Evolutionary conservation across 1,140 invertebrate genomes (phyloP).

Genomic region (Euwallacea fornicatus): DNA sequence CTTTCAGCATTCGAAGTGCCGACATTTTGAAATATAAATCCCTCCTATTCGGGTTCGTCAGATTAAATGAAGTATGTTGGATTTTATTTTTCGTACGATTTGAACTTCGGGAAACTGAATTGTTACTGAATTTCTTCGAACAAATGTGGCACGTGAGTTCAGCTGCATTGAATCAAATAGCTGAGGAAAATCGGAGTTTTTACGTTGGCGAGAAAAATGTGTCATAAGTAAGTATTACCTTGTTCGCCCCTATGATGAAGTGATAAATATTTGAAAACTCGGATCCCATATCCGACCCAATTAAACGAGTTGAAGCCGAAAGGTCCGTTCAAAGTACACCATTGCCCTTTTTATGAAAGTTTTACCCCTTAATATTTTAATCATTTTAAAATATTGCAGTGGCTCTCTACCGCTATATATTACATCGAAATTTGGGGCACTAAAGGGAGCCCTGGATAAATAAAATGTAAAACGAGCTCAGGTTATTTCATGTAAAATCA

Average conservation of each 20-base stretch:
- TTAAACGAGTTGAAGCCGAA: conserved; percentile 11
- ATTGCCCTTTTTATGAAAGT: conserved; percentile 15
- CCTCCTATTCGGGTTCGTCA: conserved; percentile 1
- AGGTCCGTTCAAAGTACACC: conserved; percentile 5
- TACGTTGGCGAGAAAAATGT: no score
- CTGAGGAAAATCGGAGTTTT: no score
- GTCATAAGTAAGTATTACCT: no score
- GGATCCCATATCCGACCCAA: conserved; percentile 22
- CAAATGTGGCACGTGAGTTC: not conserved
- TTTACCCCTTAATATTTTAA: not conserved
- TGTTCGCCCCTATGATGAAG: conserved; percentile 6
- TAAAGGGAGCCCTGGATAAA: conserved; percentile 7
- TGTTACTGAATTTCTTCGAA: conserved; percentile 2
- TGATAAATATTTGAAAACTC: conserved; percentile 19
- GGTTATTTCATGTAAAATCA: conserved; percentile 7
- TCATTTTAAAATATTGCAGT: conserved; percentile 14
- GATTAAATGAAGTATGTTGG: conserved; percentile 5
- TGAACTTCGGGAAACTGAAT: conserved; percentile 1
- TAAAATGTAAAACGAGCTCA: conserved; percentile 4
- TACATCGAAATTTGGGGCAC: not conserved
- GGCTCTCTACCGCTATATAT: conserved; percentile 3
- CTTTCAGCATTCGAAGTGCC: no score
- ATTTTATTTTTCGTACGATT: conserved; percentile 8
- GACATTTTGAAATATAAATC: not conserved
- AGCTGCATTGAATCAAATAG: no score